These are phyloP conservation scores for Rhodeus uyekii DNA, from an alignment of 2,797 vertebrate genomes.

Conservation along the genomic window DNA sequence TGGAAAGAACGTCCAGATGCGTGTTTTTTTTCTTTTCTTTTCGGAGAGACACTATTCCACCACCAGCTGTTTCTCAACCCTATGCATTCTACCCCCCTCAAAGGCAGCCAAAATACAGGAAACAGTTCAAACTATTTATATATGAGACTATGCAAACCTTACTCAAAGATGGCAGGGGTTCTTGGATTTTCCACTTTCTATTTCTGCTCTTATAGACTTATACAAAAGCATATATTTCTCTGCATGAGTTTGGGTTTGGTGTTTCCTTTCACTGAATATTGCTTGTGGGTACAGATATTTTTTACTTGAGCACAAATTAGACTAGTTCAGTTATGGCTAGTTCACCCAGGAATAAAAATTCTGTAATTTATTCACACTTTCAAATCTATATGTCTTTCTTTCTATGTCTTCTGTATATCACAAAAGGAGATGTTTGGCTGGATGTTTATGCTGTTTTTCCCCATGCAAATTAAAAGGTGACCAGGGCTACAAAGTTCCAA, in stretches of 20 bases:
- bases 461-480: background rate
- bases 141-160: conserved; percentile 33
- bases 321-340: background rate
- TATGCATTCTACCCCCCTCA: conserved; percentile 26
- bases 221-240: background rate
- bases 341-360: background rate
- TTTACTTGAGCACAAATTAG: background rate
- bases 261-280: background rate
- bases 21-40: background rate
- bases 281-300: conserved; percentile 3
- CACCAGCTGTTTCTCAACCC: conserved; percentile 2
- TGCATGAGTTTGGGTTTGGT: background rate
- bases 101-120: conserved; percentile 39
- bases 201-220: background rate
- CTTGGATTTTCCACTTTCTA: conserved; percentile 14
- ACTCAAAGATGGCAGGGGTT: conserved; percentile 6
- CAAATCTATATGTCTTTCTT: background rate
- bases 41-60: background rate
- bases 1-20: conserved; percentile 40
- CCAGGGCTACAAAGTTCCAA: background rate
- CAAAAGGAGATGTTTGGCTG: background rate
- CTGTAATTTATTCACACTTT: background rate
- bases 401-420: background rate
- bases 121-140: conserved; percentile 33
- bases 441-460: background rate